These are phyloP conservation scores for Melinaea menophilus DNA, from an alignment of 2,888 invertebrate species.

Conservation along the genomic window DNA sequence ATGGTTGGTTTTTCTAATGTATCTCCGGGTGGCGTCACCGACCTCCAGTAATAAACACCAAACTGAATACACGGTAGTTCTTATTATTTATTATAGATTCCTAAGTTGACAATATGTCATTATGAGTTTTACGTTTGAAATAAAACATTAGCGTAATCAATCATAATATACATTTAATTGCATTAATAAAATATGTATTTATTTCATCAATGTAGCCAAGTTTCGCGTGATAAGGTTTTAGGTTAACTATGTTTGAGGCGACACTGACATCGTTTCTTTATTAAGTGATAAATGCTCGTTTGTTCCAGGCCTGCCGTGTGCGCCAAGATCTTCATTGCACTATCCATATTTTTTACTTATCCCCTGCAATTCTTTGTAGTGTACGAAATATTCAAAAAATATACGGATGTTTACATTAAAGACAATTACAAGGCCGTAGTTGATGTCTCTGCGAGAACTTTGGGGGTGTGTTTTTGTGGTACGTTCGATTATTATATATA, in stretches of 20 bases:
- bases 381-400: conserved; percentile 90
- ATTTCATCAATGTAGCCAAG: too few species aligned
- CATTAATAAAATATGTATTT: neutral
- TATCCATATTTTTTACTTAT: conserved; percentile 94
- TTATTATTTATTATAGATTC: too few species aligned
- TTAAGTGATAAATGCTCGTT: conserved; percentile 5
- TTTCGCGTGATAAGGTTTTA: neutral
- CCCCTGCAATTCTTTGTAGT: conserved; percentile 96
- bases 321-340: conserved; percentile 90
- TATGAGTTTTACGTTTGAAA: neutral
- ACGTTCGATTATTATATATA: conserved; percentile 30
- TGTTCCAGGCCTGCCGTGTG: conserved; percentile 83
- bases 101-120: too few species aligned
- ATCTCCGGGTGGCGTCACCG: too few species aligned
- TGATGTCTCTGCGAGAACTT: conserved; percentile 49
- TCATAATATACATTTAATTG: neutral
- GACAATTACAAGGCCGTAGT: conserved; percentile 46
- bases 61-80: too few species aligned
- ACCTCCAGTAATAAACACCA: too few species aligned
- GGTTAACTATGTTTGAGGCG: neutral
- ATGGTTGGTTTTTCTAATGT: too few species aligned
- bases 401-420: conserved; percentile 82
- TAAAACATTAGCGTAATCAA: neutral
- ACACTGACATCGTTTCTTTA: conserved; percentile 1
- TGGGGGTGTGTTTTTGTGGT: conserved; percentile 68